phyloP scores from a whole-genome alignment of 2,888 invertebrate species.

The Chymomyza fuscimana region DNA sequence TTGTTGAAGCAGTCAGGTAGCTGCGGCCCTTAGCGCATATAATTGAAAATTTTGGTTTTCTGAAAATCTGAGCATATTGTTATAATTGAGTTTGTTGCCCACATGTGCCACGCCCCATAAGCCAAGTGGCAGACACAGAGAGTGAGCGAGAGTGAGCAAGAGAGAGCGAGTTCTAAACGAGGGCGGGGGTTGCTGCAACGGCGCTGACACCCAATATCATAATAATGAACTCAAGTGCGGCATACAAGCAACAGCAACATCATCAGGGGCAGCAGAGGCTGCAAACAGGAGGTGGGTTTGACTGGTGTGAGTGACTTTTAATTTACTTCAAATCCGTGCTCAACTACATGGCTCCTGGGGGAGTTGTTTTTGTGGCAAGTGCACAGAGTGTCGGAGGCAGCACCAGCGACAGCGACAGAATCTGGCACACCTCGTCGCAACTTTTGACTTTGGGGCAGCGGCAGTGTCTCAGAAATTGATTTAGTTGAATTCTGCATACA shows the following conservation, averaged over 20 bases:
- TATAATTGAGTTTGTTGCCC: conserved; percentile 79
- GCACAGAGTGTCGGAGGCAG: conserved; percentile 29
- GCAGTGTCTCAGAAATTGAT: background rate
- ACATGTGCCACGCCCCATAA: conserved; percentile 56
- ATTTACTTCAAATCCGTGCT: conserved; percentile 78
- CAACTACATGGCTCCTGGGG: conserved; percentile 68
- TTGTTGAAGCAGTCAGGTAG: background rate
- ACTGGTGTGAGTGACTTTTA: conserved; percentile 78
- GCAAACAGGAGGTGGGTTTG: conserved; percentile 13
- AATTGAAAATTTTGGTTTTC: conserved; percentile 44
- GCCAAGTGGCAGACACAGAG: conserved; percentile 12
- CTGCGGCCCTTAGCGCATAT: conserved; percentile 30
- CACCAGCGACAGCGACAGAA: conserved; percentile 2
- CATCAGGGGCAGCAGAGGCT: background rate
- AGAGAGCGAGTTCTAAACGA: background rate
- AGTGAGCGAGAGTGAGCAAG: conserved; percentile 35
- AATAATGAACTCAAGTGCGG: conserved; percentile 64
- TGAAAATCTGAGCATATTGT: conserved; percentile 80
- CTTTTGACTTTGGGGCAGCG: conserved; percentile 49
- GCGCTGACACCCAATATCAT: conserved; percentile 76
- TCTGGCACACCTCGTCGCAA: conserved; percentile 31
- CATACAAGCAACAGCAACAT: conserved; percentile 7
- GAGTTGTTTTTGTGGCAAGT: conserved; percentile 68
- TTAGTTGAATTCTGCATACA: background rate
- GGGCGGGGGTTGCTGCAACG: conserved; percentile 23